These are phyloP conservation scores for Crax fasciolata DNA, from an alignment of 2,797 vertebrate species.

Conservation along the genomic window DNA sequence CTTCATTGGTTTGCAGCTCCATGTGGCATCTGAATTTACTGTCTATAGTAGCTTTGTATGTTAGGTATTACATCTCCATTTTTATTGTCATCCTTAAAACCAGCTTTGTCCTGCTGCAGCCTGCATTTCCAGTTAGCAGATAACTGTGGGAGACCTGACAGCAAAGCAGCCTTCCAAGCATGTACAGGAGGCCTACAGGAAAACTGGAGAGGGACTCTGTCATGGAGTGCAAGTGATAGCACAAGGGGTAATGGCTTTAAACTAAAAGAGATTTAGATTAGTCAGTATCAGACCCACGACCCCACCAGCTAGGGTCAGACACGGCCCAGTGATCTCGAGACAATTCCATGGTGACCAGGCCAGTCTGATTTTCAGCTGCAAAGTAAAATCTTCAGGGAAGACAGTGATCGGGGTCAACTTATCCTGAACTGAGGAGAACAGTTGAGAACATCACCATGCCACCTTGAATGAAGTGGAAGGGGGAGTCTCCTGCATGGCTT, in stretches of 20 bases:
- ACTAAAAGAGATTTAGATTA: neutral
- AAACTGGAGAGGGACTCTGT: neutral
- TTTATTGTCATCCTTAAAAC: neutral
- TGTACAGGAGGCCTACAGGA: neutral
- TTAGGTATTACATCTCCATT: neutral
- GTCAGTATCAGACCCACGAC: neutral
- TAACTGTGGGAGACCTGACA: neutral
- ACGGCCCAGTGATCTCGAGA: neutral
- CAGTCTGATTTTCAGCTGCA: rapidly evolving
- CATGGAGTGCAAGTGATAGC: neutral
- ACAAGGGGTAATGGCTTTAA: neutral
- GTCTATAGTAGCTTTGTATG: neutral
- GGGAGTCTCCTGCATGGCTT: rapidly evolving
- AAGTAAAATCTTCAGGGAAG: neutral
- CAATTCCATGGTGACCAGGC: rapidly evolving
- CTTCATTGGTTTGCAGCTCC: neutral
- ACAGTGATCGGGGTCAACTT: neutral
- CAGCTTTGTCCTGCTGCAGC: neutral
- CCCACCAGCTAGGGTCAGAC: neutral
- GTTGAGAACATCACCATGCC: rapidly evolving
- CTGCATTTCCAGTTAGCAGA: neutral
- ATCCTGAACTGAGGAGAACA: rapidly evolving
- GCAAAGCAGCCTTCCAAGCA: neutral
- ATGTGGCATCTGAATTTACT: neutral
- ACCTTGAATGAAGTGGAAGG: neutral